Evolutionary conservation across 2,113 vertebrate species (phyloP).

Genomic region (Eretmochelys imbricata): DNA sequence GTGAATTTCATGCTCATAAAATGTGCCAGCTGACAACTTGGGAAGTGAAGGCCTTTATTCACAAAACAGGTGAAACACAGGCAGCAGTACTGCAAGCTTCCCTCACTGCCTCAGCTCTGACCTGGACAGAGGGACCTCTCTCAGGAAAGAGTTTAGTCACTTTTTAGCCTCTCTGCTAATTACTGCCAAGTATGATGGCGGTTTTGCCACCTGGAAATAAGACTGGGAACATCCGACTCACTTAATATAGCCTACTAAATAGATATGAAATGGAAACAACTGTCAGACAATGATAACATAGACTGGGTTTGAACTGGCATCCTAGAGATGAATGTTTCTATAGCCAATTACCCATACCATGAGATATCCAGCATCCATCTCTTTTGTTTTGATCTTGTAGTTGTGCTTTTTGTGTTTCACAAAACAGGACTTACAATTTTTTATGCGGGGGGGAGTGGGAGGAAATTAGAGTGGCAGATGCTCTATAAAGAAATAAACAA

Average conservation of each 20-base stretch:
- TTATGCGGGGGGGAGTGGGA: neutral
- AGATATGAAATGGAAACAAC: neutral
- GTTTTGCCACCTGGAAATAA: neutral
- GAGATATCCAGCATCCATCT: fast-evolving
- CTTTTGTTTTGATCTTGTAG: neutral
- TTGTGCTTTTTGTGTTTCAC: neutral
- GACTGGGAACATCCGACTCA: slow-evolving; percentile 25
- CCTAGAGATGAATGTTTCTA: neutral
- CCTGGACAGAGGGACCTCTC: neutral
- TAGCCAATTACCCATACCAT: neutral
- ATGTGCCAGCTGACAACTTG: neutral
- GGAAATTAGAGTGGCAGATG: slow-evolving; percentile 67
- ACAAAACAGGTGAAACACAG: neutral
- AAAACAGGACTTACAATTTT: neutral
- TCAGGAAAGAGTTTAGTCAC: neutral
- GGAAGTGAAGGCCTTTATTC: neutral
- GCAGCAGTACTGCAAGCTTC: neutral
- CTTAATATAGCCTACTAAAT: slow-evolving; percentile 28
- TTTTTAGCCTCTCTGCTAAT: neutral
- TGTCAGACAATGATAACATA: neutral
- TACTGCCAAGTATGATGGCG: neutral
- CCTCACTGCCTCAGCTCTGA: neutral
- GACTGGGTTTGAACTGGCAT: slow-evolving; percentile 49
- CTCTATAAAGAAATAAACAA: slow-evolving; percentile 50
- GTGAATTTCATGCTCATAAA: neutral